Evolutionary conservation across 1,140 invertebrate genomes (phyloP).

Genomic region (Brachionus koreanus): DNA sequence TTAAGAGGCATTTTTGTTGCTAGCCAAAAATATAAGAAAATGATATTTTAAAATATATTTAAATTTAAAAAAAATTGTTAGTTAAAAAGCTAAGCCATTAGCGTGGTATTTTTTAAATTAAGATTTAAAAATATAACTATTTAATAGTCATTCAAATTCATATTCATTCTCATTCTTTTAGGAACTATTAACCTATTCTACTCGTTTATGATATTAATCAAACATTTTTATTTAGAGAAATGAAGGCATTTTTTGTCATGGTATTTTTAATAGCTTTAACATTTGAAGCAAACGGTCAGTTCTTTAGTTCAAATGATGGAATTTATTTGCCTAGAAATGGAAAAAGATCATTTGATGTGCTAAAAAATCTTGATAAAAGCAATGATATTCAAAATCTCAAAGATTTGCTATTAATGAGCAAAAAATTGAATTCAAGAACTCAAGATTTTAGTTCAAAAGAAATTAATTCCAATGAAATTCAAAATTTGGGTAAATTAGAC

Average conservation of each 20-base stretch:
- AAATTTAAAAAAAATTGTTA: background rate
- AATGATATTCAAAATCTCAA: background rate
- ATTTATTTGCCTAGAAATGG: slow-evolving; percentile 39
- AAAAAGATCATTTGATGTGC: background rate
- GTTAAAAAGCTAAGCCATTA: background rate
- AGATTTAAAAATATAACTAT: background rate
- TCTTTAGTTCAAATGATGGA: slow-evolving; percentile 39
- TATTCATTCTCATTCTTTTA: too few species aligned
- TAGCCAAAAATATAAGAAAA: background rate
- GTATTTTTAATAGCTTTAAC: background rate
- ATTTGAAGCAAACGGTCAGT: background rate
- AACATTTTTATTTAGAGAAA: background rate
- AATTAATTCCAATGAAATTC: background rate
- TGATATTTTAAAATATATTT: background rate
- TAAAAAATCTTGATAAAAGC: background rate
- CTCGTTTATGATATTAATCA: too few species aligned
- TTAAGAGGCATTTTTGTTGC: background rate
- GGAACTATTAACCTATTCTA: too few species aligned
- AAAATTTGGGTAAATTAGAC: background rate
- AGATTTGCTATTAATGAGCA: background rate
- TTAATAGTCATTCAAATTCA: too few species aligned
- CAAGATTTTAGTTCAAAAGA: background rate
- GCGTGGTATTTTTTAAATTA: background rate
- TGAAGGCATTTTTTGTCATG: background rate
- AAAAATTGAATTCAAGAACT: background rate